Evolutionary conservation across 30 jellyfish, hydroid and myxozoan species (phyloP).

Genomic region (Cassiopea andromeda): DNA sequence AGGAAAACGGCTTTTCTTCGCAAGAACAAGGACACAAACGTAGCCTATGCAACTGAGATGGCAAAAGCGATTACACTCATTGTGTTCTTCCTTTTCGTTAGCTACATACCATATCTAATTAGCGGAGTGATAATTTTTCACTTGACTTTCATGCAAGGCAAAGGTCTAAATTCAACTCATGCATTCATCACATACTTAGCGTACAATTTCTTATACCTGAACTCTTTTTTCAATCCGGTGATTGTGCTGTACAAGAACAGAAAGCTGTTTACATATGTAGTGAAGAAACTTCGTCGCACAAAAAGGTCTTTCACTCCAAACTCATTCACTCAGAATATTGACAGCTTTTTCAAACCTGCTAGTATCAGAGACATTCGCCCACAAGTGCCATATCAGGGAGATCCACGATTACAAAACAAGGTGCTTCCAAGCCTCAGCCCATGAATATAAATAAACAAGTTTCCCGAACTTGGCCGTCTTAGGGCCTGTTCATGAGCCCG

Average conservation of each 20-base stretch:
- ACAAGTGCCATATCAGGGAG: neutral
- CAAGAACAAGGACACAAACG: slow-evolving; percentile 5
- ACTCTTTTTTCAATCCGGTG: slow-evolving; percentile 68
- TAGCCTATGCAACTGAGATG: slow-evolving; percentile 63
- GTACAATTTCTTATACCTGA: slow-evolving; percentile 51
- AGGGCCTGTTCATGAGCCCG: too few species aligned
- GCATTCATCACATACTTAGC: slow-evolving; percentile 37
- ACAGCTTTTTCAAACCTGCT: slow-evolving; percentile 15
- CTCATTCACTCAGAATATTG: neutral
- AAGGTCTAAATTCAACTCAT: neutral
- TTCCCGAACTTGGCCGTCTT: too few species aligned
- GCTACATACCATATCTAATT: slow-evolving; percentile 65
- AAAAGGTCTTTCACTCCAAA: neutral
- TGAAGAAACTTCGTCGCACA: slow-evolving; percentile 21
- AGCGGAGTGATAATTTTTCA: slow-evolving; percentile 37
- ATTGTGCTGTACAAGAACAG: slow-evolving; percentile 59
- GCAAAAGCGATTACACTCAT: slow-evolving; percentile 63
- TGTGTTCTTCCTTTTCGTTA: slow-evolving; percentile 53
- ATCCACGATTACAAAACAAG: neutral
- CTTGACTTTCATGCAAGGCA: slow-evolving; percentile 33
- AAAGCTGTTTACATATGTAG: slow-evolving; percentile 26
- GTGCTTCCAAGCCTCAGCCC: too few species aligned
- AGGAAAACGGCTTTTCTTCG: slow-evolving; percentile 51
- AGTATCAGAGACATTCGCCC: slow-evolving; percentile 32
- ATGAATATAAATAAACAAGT: too few species aligned